Conservation (phyloP, 2,113 vertebrate species). For the Bambusicola thoracicus region DNA sequence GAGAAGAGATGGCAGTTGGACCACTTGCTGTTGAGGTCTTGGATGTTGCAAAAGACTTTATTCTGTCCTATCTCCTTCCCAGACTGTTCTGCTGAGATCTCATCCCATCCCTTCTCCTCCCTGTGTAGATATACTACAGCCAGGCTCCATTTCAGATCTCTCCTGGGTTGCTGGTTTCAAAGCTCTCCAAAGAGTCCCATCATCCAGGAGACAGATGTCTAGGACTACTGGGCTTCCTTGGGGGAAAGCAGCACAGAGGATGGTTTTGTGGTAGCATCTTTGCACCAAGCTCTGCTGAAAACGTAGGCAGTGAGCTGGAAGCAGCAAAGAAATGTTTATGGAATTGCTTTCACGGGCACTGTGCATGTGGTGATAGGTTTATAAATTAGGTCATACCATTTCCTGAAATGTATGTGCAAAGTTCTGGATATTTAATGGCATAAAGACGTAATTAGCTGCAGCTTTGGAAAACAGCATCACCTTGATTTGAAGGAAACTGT, state of each 20-base stretch:
- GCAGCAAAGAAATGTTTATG: neutral
- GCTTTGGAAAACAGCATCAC: conserved; percentile 32
- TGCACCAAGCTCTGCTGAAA: neutral
- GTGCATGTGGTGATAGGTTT: neutral
- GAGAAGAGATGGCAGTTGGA: neutral
- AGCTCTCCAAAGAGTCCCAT: neutral
- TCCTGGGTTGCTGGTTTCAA: neutral
- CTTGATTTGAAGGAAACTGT: conserved; percentile 11
- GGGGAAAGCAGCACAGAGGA: neutral
- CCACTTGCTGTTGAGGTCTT: neutral
- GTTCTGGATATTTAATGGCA: conserved; percentile 37
- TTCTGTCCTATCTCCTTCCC: neutral
- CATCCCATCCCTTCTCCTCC: neutral
- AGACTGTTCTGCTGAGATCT: neutral
- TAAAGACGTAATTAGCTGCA: conserved; percentile 36
- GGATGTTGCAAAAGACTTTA: neutral
- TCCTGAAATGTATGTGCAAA: neutral
- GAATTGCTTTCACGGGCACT: neutral
- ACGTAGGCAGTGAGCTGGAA: neutral
- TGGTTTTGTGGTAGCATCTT: neutral
- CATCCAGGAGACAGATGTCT: neutral
- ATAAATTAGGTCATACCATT: neutral
- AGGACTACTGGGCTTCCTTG: neutral
- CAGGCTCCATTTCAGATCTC: neutral
- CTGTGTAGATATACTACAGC: neutral